phyloP scores from a whole-genome alignment of 2,797 vertebrate genomes.

The Tragopan temminckii region DNA sequence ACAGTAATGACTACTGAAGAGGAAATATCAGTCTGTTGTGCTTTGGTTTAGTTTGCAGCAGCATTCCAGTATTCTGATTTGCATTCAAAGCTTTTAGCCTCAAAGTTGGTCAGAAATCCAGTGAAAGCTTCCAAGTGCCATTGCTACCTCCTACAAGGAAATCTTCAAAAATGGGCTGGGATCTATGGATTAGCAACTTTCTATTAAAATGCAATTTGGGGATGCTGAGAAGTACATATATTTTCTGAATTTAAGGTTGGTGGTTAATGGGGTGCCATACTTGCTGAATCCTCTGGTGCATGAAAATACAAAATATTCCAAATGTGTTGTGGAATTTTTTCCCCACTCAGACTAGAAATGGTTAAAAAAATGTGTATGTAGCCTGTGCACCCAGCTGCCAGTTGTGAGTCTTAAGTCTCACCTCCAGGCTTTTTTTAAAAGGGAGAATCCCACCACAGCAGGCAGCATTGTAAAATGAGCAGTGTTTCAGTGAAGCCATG shows the following conservation, averaged over 20 bases:
- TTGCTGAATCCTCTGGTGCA: background rate
- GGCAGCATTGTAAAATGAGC: background rate
- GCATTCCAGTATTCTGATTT: background rate
- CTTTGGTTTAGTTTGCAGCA: background rate
- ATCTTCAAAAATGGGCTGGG: background rate
- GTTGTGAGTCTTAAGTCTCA: background rate
- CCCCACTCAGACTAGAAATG: background rate
- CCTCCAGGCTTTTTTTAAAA: too few species aligned
- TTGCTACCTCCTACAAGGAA: background rate
- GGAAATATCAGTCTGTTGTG: background rate
- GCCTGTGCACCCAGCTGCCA: background rate
- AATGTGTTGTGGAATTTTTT: background rate
- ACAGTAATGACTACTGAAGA: constrained; percentile 3
- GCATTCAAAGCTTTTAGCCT: constrained; percentile 2
- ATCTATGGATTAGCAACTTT: background rate
- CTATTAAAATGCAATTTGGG: background rate
- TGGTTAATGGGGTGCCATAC: background rate
- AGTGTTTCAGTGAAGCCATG: background rate
- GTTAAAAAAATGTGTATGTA: background rate
- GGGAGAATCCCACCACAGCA: background rate
- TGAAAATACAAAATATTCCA: background rate
- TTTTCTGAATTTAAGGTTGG: background rate
- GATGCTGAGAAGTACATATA: background rate
- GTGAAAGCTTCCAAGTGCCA: background rate
- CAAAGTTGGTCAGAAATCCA: background rate